Evolutionary conservation across 1,140 invertebrate species (phyloP).

Genomic region (fruit fly (Drosophila melanogaster)): DNA sequence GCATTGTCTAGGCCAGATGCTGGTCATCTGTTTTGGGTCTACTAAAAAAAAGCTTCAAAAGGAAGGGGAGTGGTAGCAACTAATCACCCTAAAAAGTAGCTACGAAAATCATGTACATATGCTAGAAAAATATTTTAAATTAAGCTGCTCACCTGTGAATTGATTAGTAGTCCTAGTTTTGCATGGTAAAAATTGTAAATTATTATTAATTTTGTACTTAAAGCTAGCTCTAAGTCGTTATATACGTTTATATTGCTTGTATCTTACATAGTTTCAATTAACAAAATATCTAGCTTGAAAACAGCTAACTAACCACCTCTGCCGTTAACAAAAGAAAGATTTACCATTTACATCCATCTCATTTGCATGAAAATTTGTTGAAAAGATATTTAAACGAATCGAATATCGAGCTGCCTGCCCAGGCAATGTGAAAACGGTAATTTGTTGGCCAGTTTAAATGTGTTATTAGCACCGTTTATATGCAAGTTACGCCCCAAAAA

Average conservation of each 20-base stretch:
- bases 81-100: background rate
- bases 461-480: constrained; percentile 82
- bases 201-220: no score
- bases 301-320: background rate
- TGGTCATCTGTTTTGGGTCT: constrained; percentile 70
- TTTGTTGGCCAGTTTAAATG: constrained; percentile 80
- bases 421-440: constrained; percentile 72
- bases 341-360: constrained; percentile 32
- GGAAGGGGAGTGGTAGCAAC: background rate
- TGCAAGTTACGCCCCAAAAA: constrained; percentile 69
- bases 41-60: background rate
- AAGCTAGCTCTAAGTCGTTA: background rate
- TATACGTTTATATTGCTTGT: no score
- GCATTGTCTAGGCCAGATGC: constrained; percentile 70
- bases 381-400: constrained; percentile 70
- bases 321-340: constrained; percentile 5
- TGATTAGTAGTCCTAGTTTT: no score
- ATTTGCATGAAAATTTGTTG: constrained; percentile 82
- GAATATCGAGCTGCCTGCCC: constrained; percentile 52
- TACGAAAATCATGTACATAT: background rate
- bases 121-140: background rate
- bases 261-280: no score
- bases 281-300: background rate
- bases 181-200: no score
- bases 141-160: no score